These are phyloP conservation scores for Diuraphis noxia DNA, from an alignment of 1,140 invertebrate genomes.

Conservation along the genomic window DNA sequence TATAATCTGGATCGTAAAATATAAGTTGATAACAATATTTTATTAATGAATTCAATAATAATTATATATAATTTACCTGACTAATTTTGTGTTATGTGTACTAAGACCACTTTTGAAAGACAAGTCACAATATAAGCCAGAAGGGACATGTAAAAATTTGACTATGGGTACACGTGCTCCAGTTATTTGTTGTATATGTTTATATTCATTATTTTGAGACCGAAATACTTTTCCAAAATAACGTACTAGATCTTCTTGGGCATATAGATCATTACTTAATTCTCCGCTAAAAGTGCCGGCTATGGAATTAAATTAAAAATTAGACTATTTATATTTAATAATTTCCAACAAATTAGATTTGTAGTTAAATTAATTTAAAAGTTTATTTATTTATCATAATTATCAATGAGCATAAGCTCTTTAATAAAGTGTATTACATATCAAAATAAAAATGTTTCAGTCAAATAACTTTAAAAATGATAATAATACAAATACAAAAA, in stretches of 20 bases:
- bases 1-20: conserved; percentile 57
- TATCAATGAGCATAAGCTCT: background rate
- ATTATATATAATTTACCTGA: conserved; percentile 59
- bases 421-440: too few relatives aligned
- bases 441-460: background rate
- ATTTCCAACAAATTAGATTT: background rate
- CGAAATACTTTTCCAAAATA: conserved; percentile 52
- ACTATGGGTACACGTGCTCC: conserved; percentile 65
- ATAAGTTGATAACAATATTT: conserved; percentile 59
- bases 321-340: background rate
- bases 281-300: conserved; percentile 27
- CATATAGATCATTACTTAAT: conserved; percentile 30
- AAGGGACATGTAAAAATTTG: conserved; percentile 62
- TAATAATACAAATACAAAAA: too few relatives aligned
- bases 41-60: background rate
- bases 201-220: conserved; percentile 56
- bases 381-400: background rate
- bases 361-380: background rate
- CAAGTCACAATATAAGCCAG: conserved; percentile 64
- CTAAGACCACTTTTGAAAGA: conserved; percentile 65
- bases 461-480: too few relatives aligned
- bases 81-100: conserved; percentile 64
- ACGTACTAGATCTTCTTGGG: conserved; percentile 45
- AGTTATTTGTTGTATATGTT: conserved; percentile 59
- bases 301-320: background rate